Evolutionary conservation across 2,113 vertebrate genomes (phyloP), one percentile per base, ranked within the genome.

Genomic region (Phasianus colchicus): DNA sequence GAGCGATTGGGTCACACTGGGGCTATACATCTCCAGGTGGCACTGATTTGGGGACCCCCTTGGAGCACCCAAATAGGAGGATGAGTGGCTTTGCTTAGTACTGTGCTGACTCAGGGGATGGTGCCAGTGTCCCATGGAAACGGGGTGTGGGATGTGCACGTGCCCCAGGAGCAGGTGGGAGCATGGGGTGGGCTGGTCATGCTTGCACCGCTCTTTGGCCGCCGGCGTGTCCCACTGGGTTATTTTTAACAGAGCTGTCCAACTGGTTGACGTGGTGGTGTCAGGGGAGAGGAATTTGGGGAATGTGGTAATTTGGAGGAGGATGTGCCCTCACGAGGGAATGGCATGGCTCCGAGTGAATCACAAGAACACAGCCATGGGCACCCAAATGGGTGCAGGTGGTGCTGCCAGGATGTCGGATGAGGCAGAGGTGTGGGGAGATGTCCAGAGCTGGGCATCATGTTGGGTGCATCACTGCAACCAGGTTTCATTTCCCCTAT

Each of bases 251-350:
- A 85, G 87, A 95, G 89, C 93, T 17, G 95, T 97, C 94, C 96
- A 96, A 97, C 97, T 95, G 96, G 97, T 97, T 97, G 94, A 96
- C 87, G 92, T 95, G 96, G 97, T 96, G 92, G 96, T 96, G 97
- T 97, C 96, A 97, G 96, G 89, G 93, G 91, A 94, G 93, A 97
- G 96, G 97, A 97, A 97, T 97, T 97, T 94, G 96, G 89, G 85
- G 97, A 97, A 97, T 97, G 97, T 95, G 95, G 97, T 95, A 97
- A 97, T 97, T 97, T 96, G 96, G 97, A 97, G 94, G 96, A 96
- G 96, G 95, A 92, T 85, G 19, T 96, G 96, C 96, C 97, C 96
- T 95, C 94, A 90, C 14, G 86, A 91, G 91, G 94, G 90, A 93
- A 95, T 96, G 97, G 96, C 96, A 96, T 42, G 3, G 73, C 61